These are phyloP conservation scores for Himalopsyche phryganea DNA, from an alignment of 1,140 invertebrate genomes.

Conservation along the genomic window DNA sequence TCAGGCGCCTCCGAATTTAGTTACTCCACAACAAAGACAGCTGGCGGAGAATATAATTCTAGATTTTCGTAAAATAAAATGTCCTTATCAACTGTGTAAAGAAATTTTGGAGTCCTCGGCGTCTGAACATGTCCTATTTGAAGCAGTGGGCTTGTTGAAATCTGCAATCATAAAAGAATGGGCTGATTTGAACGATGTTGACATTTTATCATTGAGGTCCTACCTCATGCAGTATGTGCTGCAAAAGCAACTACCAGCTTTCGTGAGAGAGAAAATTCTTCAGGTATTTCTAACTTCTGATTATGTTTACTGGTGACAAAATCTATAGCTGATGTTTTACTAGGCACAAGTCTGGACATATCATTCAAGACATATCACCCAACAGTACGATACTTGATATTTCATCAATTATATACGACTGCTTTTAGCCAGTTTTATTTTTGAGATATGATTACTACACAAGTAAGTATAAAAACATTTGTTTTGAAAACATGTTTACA, in stretches of 20 bases:
- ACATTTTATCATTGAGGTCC: slow-evolving; percentile 69
- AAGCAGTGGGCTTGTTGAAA: slow-evolving; percentile 80
- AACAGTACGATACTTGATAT: too few species aligned
- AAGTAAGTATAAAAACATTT: too few species aligned
- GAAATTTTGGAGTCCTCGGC: slow-evolving; percentile 76
- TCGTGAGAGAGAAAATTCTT: slow-evolving; percentile 66
- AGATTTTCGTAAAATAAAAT: slow-evolving; percentile 76
- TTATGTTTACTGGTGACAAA: too few species aligned
- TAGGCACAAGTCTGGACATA: too few species aligned
- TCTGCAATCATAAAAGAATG: slow-evolving; percentile 80
- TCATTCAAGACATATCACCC: too few species aligned
- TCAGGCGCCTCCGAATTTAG: slow-evolving; percentile 78
- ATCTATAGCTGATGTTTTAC: not conserved
- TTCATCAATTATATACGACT: too few species aligned
- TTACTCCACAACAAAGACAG: slow-evolving; percentile 72
- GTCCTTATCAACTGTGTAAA: slow-evolving; percentile 76
- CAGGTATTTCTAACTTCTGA: too few species aligned
- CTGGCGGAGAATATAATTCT: slow-evolving; percentile 77
- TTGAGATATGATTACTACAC: too few species aligned
- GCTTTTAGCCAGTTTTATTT: too few species aligned
- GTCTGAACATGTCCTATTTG: slow-evolving; percentile 82
- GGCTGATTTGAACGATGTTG: slow-evolving; percentile 61
- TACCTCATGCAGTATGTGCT: slow-evolving; percentile 79
- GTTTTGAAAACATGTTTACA: too few species aligned
- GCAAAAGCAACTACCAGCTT: slow-evolving; percentile 57